A percentile compares a stretch with the other conserved stretches of the same genome.
phyloP scores from a whole-genome alignment of 2,113 vertebrate species.

The Spea multiplicata region DNA sequence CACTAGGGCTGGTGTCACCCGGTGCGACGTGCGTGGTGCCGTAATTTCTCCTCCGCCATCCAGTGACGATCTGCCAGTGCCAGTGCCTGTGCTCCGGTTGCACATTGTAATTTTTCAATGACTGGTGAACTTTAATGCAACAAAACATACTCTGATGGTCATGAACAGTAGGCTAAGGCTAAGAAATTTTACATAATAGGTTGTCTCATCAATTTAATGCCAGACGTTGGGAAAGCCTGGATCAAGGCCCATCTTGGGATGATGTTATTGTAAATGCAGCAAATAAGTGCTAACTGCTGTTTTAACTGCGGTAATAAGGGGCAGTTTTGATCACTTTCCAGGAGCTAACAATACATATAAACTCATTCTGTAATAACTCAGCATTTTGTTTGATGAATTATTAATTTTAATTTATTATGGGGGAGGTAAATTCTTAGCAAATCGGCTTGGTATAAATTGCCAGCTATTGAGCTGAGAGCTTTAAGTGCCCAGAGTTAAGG shows the following conservation, averaged over 20 bases:
- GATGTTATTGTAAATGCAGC: constrained; percentile 12
- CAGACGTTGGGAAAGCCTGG: background rate
- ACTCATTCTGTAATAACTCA: background rate
- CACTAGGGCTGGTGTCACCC: too few species aligned
- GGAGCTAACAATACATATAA: constrained; percentile 15
- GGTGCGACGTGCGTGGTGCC: too few species aligned
- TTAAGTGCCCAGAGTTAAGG: constrained; percentile 14
- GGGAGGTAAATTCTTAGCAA: constrained; percentile 1
- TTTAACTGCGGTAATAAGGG: background rate
- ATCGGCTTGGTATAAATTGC: background rate
- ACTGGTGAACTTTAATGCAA: too few species aligned
- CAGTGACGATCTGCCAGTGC: too few species aligned
- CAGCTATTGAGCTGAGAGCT: constrained; percentile 9
- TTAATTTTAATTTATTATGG: constrained; percentile 28
- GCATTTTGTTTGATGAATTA: constrained; percentile 32
- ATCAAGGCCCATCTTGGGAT: background rate
- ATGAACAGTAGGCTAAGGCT: too few species aligned
- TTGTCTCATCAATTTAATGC: background rate
- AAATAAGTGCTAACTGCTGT: constrained; percentile 4
- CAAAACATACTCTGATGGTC: too few species aligned
- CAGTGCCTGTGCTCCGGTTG: too few species aligned
- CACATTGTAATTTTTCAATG: too few species aligned
- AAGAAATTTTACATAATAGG: too few species aligned
- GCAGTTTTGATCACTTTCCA: constrained; percentile 18
- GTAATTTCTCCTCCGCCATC: too few species aligned